Percentiles rank a stretch among this genome's conserved stretches.
These are phyloP conservation scores for Solenodon paradoxus DNA, from an alignment of 2,113 vertebrate species.

Conservation along the genomic window DNA sequence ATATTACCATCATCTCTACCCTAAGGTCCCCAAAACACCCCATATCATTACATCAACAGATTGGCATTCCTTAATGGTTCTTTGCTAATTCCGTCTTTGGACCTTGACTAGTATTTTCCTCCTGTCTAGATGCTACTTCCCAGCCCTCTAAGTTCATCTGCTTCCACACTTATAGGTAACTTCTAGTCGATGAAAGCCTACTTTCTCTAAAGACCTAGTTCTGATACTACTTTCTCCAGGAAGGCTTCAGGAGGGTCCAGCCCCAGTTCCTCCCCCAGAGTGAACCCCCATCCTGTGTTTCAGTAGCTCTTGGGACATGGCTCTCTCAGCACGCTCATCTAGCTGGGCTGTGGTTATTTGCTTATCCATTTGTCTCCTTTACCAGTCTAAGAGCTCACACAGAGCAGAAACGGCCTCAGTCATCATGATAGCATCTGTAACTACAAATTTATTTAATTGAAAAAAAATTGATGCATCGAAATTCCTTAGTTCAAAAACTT, in stretches of 20 bases:
- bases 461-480: not conserved
- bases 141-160: not conserved
- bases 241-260: not conserved
- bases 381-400: not conserved
- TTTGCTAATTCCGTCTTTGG: not conserved
- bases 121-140: not conserved
- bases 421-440: not conserved
- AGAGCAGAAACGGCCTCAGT: not conserved
- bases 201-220: not conserved
- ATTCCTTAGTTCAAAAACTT: not conserved
- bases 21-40: not conserved
- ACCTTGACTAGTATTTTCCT: not conserved
- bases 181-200: not conserved
- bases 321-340: not conserved
- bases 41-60: not conserved
- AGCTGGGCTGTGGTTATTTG: not conserved
- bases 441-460: not conserved
- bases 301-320: not conserved
- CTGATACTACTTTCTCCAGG: not conserved
- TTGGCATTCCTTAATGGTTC: not conserved
- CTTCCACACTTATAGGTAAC: not conserved
- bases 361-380: not conserved
- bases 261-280: not conserved
- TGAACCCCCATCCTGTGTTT: not conserved
- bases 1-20: not conserved